Conservation (phyloP, 1,140 invertebrate species). For the Palaemon carinicauda region DNA sequence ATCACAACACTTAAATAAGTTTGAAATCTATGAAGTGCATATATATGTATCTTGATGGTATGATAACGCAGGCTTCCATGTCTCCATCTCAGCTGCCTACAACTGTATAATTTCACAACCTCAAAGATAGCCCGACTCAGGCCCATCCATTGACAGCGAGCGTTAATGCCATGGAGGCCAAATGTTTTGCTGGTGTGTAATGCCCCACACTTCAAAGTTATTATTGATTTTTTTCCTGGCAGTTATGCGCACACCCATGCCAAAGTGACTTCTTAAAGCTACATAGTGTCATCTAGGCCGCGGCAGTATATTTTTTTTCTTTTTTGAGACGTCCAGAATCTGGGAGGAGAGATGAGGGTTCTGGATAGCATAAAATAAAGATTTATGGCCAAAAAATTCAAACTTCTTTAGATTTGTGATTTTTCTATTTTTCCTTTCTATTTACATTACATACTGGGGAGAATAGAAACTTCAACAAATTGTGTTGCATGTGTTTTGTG, state of each 20-base stretch:
- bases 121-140: conserved; percentile 9
- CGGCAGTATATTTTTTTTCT: conserved; percentile 21
- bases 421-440: background rate
- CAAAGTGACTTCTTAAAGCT: conserved; percentile 52
- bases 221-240: background rate
- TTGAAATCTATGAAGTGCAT: background rate
- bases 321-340: conserved; percentile 44
- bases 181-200: background rate
- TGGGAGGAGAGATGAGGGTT: conserved; percentile 51
- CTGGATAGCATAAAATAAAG: conserved; percentile 22
- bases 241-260: conserved; percentile 48
- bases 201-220: conserved; percentile 26
- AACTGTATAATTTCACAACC: conserved; percentile 12
- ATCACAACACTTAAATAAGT: background rate
- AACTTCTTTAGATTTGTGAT: conserved; percentile 6
- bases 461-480: background rate
- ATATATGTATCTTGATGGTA: background rate
- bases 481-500: conserved; percentile 6
- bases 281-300: conserved; percentile 55
- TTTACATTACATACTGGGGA: no score
- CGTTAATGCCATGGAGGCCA: background rate
- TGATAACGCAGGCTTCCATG: background rate
- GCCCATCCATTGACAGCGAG: background rate
- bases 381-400: background rate
- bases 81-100: background rate